Evolutionary conservation across 2,888 invertebrate species (phyloP).

Genomic region (Elysia crispata): DNA sequence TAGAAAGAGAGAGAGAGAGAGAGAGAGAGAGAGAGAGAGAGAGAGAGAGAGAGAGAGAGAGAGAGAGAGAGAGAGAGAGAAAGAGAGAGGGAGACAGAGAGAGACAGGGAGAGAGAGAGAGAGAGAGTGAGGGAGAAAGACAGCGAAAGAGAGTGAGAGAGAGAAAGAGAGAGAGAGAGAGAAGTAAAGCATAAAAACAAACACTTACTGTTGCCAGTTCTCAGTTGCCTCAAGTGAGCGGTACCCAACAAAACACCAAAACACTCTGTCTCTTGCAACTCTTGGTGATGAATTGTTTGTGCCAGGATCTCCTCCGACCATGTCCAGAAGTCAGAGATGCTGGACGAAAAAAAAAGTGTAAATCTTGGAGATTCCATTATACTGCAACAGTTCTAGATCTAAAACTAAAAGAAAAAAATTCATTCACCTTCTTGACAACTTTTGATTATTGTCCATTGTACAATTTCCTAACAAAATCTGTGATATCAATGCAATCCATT

Average conservation of each 20-base stretch:
- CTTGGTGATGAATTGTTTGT: slow-evolving; percentile 58
- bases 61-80: neutral
- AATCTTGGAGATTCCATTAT: too few relatives aligned
- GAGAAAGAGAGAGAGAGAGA: neutral
- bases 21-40: too few relatives aligned
- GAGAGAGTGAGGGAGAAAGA: neutral
- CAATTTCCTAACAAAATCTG: too few relatives aligned
- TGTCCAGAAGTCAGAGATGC: slow-evolving; percentile 64
- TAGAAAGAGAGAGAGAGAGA: too few relatives aligned
- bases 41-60: too few relatives aligned
- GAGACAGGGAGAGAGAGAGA: neutral
- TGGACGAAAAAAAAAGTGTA: slow-evolving; percentile 45
- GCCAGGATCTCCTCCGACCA: slow-evolving; percentile 65
- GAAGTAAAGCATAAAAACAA: neutral
- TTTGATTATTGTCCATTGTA: too few relatives aligned
- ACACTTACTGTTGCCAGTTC: slow-evolving; percentile 58
- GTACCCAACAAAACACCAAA: slow-evolving; percentile 67
- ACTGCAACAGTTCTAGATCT: too few relatives aligned
- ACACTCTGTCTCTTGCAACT: slow-evolving; percentile 55
- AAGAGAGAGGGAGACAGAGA: neutral
- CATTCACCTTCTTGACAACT: too few relatives aligned
- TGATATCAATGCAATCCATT: too few relatives aligned
- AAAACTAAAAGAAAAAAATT: too few relatives aligned
- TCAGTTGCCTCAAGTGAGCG: slow-evolving; percentile 65
- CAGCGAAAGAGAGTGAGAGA: neutral